These are phyloP conservation scores for Phrynosoma blainvillii DNA, from an alignment of 2,113 vertebrate species.

Conservation along the genomic window DNA sequence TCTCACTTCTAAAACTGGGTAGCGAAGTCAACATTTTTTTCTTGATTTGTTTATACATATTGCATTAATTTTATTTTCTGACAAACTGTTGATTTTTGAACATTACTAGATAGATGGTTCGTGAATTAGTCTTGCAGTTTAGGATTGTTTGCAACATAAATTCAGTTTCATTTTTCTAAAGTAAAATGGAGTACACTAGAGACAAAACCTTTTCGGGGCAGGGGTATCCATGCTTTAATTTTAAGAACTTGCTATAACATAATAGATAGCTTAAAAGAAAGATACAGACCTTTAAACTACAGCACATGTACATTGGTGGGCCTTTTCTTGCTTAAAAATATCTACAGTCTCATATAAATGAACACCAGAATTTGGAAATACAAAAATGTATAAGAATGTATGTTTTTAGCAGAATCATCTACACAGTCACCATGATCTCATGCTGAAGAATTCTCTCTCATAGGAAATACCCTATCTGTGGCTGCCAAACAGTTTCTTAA, in stretches of 20 bases:
- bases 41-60: neutral
- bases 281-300: neutral
- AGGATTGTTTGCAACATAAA: neutral
- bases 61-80: neutral
- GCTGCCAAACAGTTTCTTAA: neutral
- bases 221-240: neutral
- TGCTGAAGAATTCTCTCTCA: neutral
- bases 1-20: neutral
- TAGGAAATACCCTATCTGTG: neutral
- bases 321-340: neutral
- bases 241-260: constrained; percentile 19
- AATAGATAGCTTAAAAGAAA: neutral
- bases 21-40: neutral
- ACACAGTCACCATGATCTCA: neutral
- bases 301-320: neutral
- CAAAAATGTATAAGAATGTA: neutral
- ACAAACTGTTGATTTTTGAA: neutral
- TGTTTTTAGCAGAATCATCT: neutral
- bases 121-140: neutral
- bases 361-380: neutral
- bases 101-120: neutral
- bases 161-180: constrained; percentile 29
- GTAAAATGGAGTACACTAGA: no score
- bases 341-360: neutral
- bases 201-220: no score